Base-by-base conservation (phyloP, 2,888 invertebrate species). In the Sarcophaga variegata region DNA sequence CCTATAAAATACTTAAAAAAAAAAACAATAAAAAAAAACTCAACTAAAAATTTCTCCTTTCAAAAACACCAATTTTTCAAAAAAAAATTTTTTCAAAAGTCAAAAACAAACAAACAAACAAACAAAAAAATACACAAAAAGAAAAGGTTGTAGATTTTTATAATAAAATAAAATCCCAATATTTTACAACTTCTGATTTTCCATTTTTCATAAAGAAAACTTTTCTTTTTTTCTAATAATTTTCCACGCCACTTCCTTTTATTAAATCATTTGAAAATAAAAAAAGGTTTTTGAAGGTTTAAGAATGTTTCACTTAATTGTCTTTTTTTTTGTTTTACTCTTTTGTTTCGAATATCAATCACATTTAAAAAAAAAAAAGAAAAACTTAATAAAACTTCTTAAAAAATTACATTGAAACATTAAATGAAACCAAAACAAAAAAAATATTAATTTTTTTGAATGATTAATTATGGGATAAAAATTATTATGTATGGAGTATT, bases 361-460 rank as follows among this genome's bases (percentile, higher is more conserved):
- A 37, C 37, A 37, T 27, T 27, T 27, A 5, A 49, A 12, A 49
- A 49, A 49, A 49, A 4, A 49, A 49, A 49, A 54, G 17, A 4
- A 4, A 54, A 54, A 54, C 12, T 54, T 17, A 63, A 45, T 45
- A 22, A 76, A 76, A 71, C 70, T 81, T 72, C 84, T 90, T 89
- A 89, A 88, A 90, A 89, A 90, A 90, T 90, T 87, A 90, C 88
- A 85, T 64, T 74, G 11, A 78, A 78, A 79, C 60, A 59, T 64
- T 63, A 54, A 71, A 47, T 86, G 2, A 37, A 37, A 37, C 8
- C 2, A 37, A 37, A 85, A 83, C 81, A 81, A 86, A 77, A 20
- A 88, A 81, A 86, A 83, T 83, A 64, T 81, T 76, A 71, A 71
- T 83, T 76, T 81, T 83, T 85, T 85, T 85, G 83, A 85, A 81